These are phyloP conservation scores for Apolygus lucorum DNA, from an alignment of 1,140 invertebrate species.

Conservation along the genomic window DNA sequence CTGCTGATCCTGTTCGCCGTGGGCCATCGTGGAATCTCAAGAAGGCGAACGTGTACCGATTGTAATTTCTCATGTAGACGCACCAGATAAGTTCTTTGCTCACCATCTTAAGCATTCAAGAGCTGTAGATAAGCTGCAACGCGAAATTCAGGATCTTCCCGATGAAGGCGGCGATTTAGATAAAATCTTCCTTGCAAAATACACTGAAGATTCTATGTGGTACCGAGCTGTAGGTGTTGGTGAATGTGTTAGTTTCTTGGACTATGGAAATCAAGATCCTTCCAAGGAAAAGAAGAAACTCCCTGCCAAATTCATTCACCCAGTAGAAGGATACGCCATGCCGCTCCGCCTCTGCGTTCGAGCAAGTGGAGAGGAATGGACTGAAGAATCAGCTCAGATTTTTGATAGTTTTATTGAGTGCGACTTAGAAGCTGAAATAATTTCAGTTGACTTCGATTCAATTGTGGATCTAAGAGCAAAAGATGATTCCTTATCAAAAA, in stretches of 20 bases:
- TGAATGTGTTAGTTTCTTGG: conserved; percentile 65
- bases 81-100: conserved; percentile 39
- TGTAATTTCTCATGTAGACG: conserved; percentile 36
- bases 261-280: conserved; percentile 71
- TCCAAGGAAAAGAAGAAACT: conserved; percentile 50
- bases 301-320: conserved; percentile 38
- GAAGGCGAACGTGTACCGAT: conserved; percentile 34
- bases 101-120: conserved; percentile 32
- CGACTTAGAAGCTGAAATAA: conserved; percentile 37
- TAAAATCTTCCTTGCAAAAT: conserved; percentile 60
- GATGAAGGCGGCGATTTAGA: conserved; percentile 48
- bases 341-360: conserved; percentile 55
- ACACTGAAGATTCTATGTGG: conserved; percentile 63
- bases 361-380: conserved; percentile 58
- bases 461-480: conserved; percentile 27
- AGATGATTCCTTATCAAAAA: conserved; percentile 24
- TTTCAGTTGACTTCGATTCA: conserved; percentile 32
- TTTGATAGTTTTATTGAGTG: conserved; percentile 47
- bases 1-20: neutral
- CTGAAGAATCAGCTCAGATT: conserved; percentile 46
- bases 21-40: conserved; percentile 4
- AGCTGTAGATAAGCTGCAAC: conserved; percentile 38
- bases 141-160: conserved; percentile 44
- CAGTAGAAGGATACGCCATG: conserved; percentile 47
- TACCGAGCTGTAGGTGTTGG: conserved; percentile 45